Conservation (phyloP, 2,797 vertebrate genomes). For the Odontamblyopus rebecca region DNA sequence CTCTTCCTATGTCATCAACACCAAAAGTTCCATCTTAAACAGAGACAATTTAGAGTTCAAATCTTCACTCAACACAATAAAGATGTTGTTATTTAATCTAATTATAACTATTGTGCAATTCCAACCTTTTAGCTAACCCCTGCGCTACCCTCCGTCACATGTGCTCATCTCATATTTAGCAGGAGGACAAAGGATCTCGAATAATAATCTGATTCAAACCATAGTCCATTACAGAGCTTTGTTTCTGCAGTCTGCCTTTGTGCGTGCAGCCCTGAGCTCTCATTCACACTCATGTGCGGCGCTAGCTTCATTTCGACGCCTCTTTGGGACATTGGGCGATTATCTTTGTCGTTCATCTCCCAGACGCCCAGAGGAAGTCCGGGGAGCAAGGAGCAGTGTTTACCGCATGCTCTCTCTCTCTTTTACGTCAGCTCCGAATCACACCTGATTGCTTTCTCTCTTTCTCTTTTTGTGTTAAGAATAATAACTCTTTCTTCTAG, state of each 20-base stretch:
- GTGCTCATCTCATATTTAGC: neutral
- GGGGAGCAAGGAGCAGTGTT: constrained; percentile 14
- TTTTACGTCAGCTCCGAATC: neutral
- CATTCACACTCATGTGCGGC: neutral
- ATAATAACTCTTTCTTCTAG: constrained; percentile 7
- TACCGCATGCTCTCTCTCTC: neutral
- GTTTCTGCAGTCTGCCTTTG: neutral
- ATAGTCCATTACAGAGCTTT: neutral
- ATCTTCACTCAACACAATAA: too few relatives aligned
- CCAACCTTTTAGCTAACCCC: neutral
- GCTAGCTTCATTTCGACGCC: neutral
- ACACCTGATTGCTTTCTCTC: neutral
- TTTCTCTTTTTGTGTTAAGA: neutral
- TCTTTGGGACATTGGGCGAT: neutral
- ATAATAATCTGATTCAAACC: neutral
- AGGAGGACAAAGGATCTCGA: neutral
- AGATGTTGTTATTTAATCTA: too few relatives aligned
- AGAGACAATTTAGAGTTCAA: too few relatives aligned
- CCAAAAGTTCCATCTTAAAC: too few relatives aligned
- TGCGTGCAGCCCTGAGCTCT: neutral
- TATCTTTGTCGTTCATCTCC: constrained; percentile 15
- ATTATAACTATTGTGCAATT: neutral
- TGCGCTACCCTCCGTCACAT: neutral
- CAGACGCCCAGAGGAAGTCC: constrained; percentile 10
- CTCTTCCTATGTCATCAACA: too few relatives aligned